Evolutionary conservation across 1,140 invertebrate genomes (phyloP).

Genomic region (Phenacoccus solenopsis): DNA sequence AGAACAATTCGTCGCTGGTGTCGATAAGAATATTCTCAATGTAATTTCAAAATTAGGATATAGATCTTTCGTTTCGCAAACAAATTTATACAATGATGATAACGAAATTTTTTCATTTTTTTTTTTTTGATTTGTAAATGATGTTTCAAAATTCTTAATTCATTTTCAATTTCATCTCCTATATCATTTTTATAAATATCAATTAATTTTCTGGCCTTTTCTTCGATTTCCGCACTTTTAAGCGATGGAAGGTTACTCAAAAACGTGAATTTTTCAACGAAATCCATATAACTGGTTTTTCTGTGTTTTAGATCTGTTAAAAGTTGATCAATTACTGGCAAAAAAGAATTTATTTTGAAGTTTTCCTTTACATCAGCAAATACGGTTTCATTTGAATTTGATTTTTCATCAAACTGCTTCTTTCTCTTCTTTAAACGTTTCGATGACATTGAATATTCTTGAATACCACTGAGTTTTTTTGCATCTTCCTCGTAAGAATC

Average conservation of each 20-base stretch:
- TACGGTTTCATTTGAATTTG: not conserved
- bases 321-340: not conserved
- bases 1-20: not conserved
- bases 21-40: not conserved
- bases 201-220: not conserved
- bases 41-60: not conserved
- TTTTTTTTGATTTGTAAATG: not conserved
- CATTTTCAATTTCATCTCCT: not conserved
- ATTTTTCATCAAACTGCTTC: not conserved
- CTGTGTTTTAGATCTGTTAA: not conserved
- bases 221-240: not conserved
- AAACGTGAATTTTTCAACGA: not conserved
- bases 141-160: not conserved
- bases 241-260: not conserved
- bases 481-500: not conserved
- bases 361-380: not conserved
- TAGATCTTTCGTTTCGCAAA: not conserved
- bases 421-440: conserved; percentile 7
- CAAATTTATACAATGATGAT: not conserved
- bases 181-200: not conserved
- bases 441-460: not conserved
- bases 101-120: not conserved
- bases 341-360: conserved; percentile 9
- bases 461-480: not conserved
- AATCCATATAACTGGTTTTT: not conserved